phyloP scores from a whole-genome alignment of 2,797 vertebrate species.

The Pelochelys cantorii region DNA sequence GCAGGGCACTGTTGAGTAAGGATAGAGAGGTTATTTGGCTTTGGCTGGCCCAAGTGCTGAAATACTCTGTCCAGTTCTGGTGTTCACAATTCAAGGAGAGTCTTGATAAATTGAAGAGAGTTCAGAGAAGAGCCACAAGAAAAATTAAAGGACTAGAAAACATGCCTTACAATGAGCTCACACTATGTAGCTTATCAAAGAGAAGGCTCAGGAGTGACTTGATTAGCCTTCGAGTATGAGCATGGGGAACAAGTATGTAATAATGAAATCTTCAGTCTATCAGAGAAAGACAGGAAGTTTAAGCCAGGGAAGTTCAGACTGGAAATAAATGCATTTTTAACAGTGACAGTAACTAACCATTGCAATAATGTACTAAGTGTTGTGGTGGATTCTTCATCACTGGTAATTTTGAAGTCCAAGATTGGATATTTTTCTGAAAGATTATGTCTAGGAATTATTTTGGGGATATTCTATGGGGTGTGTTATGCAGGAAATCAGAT shows the following conservation, averaged over 20 bases:
- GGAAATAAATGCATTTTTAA: background rate
- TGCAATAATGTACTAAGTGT: background rate
- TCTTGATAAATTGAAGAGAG: background rate
- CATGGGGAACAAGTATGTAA: background rate
- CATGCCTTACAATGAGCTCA: background rate
- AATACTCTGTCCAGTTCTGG: background rate
- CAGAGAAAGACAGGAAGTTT: background rate
- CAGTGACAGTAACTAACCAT: background rate
- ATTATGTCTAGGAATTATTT: background rate
- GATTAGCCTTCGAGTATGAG: background rate
- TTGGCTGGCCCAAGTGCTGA: background rate
- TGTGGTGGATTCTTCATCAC: background rate
- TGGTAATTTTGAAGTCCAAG: background rate
- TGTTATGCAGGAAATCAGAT: background rate
- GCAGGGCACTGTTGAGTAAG: background rate
- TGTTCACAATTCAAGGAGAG: background rate
- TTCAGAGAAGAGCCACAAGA: background rate
- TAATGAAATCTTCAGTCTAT: too few species aligned
- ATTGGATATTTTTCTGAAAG: background rate
- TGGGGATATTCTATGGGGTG: background rate
- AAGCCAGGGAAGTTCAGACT: background rate
- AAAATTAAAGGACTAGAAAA: background rate
- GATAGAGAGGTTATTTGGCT: background rate
- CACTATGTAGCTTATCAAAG: background rate
- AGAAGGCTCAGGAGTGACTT: background rate